phyloP scores from a whole-genome alignment of 2,888 invertebrate species.

The Frankliniella fusca region DNA sequence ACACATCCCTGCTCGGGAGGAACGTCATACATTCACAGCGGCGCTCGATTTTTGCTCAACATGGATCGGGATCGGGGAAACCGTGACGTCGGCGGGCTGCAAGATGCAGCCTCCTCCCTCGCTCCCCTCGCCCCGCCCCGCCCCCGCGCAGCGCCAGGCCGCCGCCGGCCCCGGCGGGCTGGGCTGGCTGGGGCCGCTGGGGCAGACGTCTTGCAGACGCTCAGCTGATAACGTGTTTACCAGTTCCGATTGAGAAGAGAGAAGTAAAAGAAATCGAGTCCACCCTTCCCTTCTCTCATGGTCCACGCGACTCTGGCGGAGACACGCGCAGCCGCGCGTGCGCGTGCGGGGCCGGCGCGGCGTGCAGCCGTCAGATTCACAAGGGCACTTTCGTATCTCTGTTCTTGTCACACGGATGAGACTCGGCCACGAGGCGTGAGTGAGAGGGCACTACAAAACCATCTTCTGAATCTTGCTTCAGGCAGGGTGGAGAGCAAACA shows the following conservation, averaged over 20 bases:
- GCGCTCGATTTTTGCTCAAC: too few species aligned
- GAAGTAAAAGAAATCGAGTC: neutral
- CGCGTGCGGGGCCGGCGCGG: neutral
- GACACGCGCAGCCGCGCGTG: neutral
- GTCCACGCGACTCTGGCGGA: neutral
- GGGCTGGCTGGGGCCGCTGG: neutral
- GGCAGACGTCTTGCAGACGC: conserved; percentile 8
- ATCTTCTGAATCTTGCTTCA: neutral
- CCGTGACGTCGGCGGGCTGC: too few species aligned
- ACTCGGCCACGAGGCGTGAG: too few species aligned
- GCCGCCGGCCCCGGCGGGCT: neutral
- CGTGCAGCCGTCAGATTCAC: neutral
- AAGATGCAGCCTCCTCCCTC: too few species aligned
- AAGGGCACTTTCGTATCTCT: too few species aligned
- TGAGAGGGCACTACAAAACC: too few species aligned
- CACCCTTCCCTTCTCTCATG: neutral
- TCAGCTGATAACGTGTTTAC: conserved; percentile 15
- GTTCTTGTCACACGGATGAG: too few species aligned
- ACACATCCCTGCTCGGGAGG: too few species aligned
- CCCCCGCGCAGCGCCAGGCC: neutral
- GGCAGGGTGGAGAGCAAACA: neutral
- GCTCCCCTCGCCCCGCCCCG: too few species aligned
- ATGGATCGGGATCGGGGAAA: too few species aligned
- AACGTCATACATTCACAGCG: too few species aligned
- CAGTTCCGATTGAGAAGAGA: neutral